phyloP scores from a whole-genome alignment of 2,888 invertebrate species.

The Calameuta pallipes region DNA sequence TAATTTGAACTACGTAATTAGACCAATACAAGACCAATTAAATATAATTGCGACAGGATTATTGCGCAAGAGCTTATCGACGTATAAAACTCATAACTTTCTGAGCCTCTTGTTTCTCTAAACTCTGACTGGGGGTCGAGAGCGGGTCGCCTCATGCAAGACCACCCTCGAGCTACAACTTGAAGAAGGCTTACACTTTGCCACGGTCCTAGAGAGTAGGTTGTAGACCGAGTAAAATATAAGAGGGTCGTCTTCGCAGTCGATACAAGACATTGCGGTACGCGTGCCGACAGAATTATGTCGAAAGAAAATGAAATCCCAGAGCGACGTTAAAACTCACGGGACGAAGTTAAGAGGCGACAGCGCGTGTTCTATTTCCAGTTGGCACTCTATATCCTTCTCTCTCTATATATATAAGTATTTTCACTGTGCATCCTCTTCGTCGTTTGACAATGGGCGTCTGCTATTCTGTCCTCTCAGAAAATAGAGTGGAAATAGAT shows the following conservation, averaged over 20 bases:
- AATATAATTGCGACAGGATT: not conserved
- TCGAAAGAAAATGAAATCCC: conserved; percentile 18
- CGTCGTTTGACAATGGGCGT: not conserved
- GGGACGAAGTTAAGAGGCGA: conserved; percentile 6
- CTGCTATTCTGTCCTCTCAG: not conserved
- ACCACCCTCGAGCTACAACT: conserved; percentile 8
- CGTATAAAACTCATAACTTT: not conserved
- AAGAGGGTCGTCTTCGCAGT: conserved; percentile 5
- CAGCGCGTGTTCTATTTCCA: not conserved
- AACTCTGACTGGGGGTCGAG: not conserved
- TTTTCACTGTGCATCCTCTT: conserved; percentile 25
- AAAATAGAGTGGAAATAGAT: conserved; percentile 23
- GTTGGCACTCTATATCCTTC: conserved; percentile 22
- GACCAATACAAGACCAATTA: not conserved
- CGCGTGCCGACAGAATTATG: conserved; percentile 23
- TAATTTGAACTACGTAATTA: not conserved
- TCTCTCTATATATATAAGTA: conserved; percentile 25
- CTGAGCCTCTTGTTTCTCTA: not conserved
- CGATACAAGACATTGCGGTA: conserved; percentile 9
- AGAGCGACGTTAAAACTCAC: conserved; percentile 20
- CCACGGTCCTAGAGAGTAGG: not conserved
- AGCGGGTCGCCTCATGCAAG: not conserved
- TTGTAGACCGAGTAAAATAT: not conserved
- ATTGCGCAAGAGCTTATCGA: not conserved
- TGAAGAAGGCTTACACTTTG: not conserved